Conservation (phyloP, 2,888 invertebrate species). For the Gari tellinella region DNA sequence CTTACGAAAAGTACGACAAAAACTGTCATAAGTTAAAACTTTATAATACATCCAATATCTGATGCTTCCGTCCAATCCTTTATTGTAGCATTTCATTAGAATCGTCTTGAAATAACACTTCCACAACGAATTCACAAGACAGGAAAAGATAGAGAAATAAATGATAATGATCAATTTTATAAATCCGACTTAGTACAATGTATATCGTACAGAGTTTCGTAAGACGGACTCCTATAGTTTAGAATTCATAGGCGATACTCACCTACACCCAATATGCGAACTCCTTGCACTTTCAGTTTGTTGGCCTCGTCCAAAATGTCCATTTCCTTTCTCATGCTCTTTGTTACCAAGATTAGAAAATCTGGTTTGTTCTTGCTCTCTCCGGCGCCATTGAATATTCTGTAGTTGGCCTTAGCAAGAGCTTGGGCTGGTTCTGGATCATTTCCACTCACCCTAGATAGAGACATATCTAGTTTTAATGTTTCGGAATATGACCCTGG, state of each 20-base stretch:
- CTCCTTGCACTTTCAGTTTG: conserved; percentile 71
- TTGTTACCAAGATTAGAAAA: conserved; percentile 75
- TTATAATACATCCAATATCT: too few relatives aligned
- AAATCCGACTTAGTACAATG: too few relatives aligned
- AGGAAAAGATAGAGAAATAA: not conserved
- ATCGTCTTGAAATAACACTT: too few relatives aligned
- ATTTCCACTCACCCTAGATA: conserved; percentile 63
- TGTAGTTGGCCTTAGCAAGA: conserved; percentile 66
- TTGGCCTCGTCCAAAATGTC: conserved; percentile 68
- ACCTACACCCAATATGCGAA: conserved; percentile 74
- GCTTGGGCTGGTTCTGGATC: conserved; percentile 74
- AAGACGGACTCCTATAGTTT: not conserved
- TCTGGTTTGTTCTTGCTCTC: conserved; percentile 67
- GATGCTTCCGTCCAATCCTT: too few relatives aligned
- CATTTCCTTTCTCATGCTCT: conserved; percentile 63
- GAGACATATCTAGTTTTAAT: too few relatives aligned
- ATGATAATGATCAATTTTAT: not conserved
- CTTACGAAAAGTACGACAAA: too few relatives aligned
- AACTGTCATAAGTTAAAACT: too few relatives aligned
- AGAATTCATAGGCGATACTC: conserved; percentile 1
- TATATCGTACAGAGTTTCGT: not conserved
- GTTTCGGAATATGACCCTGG: too few relatives aligned
- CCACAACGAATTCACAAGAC: too few relatives aligned
- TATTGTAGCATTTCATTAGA: too few relatives aligned
- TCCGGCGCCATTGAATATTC: conserved; percentile 64